A percentile compares a stretch with the other conserved stretches of the same genome.
phyloP scores from a whole-genome alignment of 2,113 vertebrate species.

The Pitta sordida region DNA sequence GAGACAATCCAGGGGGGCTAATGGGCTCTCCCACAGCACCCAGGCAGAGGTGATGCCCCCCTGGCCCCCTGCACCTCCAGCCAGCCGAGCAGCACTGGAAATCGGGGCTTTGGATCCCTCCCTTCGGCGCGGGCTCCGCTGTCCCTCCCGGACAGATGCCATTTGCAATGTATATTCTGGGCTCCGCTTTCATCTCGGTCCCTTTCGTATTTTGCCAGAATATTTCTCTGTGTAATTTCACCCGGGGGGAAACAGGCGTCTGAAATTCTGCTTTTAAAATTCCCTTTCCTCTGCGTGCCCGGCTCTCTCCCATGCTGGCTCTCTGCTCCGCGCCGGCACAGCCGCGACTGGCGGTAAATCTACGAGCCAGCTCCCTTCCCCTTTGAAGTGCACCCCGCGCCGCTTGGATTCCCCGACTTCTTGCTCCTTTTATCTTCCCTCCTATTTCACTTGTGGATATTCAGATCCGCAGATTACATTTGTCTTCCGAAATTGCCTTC shows the following conservation, averaged over 20 bases:
- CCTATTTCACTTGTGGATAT: conserved; percentile 40
- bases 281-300: not conserved
- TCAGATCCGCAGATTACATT: conserved; percentile 32
- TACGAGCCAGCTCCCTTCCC: conserved; percentile 2
- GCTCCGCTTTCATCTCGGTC: conserved; percentile 45
- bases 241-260: conserved; percentile 36
- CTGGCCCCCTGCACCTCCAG: not conserved
- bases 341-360: not conserved
- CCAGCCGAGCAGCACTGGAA: not conserved
- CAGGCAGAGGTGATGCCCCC: not conserved
- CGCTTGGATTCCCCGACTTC: conserved; percentile 33
- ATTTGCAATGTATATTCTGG: conserved; percentile 21
- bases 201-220: conserved; percentile 60
- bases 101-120: fast-evolving
- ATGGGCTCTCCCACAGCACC: fast-evolving
- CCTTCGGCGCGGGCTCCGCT: fast-evolving
- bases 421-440: conserved; percentile 48
- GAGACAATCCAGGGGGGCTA: not conserved
- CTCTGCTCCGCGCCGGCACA: not conserved
- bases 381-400: conserved; percentile 48
- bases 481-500: conserved; percentile 39
- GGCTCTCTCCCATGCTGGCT: conserved; percentile 3
- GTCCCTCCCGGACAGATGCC: conserved; percentile 20
- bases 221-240: conserved; percentile 56
- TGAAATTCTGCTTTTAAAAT: conserved; percentile 41